Evolutionary conservation across 2,888 invertebrate species (phyloP).

Genomic region (Therioaphis trifolii): DNA sequence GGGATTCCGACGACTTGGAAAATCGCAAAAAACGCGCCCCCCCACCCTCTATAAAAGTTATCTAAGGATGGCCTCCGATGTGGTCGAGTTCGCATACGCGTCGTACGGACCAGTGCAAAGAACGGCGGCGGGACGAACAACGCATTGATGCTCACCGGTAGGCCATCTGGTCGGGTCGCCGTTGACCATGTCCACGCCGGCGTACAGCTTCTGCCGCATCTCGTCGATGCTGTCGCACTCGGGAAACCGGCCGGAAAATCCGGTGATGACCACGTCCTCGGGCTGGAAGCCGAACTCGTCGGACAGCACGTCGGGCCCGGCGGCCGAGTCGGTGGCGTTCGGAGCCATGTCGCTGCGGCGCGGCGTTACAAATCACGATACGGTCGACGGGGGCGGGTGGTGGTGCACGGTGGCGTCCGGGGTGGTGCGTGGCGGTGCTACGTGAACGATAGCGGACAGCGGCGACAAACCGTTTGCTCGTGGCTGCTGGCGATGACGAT

Average conservation of each 20-base stretch:
- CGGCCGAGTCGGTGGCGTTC: constrained; percentile 15
- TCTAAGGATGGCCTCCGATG: no score
- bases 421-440: neutral
- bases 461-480: no score
- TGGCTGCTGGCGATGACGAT: no score
- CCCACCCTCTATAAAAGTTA: no score
- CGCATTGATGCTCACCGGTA: no score
- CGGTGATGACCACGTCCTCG: constrained; percentile 77
- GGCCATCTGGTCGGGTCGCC: constrained; percentile 91
- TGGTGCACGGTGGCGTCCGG: neutral
- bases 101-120: no score
- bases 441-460: no score
- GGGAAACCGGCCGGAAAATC: constrained; percentile 88
- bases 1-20: no score
- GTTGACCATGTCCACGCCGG: constrained; percentile 87
- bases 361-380: no score
- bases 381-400: neutral
- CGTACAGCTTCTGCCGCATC: constrained; percentile 89
- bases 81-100: no score
- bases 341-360: neutral
- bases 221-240: constrained; percentile 91
- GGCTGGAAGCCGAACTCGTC: constrained; percentile 56
- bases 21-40: no score
- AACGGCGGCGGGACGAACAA: no score
- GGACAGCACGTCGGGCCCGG: constrained; percentile 19